These are phyloP conservation scores for Sebastes goodei DNA, from an alignment of 2,797 vertebrate species.

Conservation along the genomic window DNA sequence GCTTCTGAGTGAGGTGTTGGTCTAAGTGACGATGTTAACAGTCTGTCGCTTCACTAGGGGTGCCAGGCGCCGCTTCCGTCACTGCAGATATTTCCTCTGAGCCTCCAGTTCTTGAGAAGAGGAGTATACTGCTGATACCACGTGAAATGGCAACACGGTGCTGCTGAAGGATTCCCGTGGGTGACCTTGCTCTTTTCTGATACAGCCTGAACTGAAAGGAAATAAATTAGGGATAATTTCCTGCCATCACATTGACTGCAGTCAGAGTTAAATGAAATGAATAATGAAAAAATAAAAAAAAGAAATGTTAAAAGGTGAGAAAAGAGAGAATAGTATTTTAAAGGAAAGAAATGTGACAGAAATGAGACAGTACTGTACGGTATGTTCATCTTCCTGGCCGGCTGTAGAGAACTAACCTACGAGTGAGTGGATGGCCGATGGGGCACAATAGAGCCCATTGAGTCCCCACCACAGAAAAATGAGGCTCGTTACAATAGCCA, in stretches of 20 bases:
- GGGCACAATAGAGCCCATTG: conserved; percentile 62
- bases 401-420: conserved; percentile 24
- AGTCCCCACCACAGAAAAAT: conserved; percentile 54
- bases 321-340: not conserved
- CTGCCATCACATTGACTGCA: conserved; percentile 1
- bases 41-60: conserved; percentile 52
- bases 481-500: conserved; percentile 55
- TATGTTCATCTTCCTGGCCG: conserved; percentile 26
- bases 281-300: not conserved
- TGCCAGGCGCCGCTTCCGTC: conserved; percentile 44
- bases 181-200: conserved; percentile 54
- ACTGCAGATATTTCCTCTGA: conserved; percentile 36
- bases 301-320: not conserved
- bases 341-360: not conserved
- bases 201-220: not conserved
- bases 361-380: not conserved
- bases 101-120: conserved; percentile 4
- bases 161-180: conserved; percentile 36
- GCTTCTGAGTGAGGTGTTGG: conserved; percentile 61
- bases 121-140: conserved; percentile 36
- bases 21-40: conserved; percentile 65
- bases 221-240: conserved; percentile 5
- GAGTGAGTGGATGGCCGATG: conserved; percentile 40
- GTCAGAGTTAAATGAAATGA: not conserved
- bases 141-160: conserved; percentile 28